Evolutionary conservation across 2,797 vertebrate species (phyloP), one percentile per base, ranked within the genome.

Genomic region (Pteronotus mesoamericanus): DNA sequence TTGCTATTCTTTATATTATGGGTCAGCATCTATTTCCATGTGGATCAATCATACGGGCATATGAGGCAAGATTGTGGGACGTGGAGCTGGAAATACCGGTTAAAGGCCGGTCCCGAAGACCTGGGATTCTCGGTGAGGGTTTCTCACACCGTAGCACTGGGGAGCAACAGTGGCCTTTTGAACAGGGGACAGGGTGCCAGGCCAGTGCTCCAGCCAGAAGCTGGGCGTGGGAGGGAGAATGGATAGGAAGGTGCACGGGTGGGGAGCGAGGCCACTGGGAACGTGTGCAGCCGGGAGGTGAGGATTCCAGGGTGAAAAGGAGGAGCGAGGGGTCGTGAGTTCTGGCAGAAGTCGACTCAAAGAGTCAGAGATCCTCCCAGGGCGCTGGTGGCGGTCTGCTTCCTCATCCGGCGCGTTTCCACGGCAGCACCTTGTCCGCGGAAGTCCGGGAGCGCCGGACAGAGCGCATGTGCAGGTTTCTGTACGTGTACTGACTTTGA

Each of bases 311-410:
- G 18, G n/a, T 11, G 69, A 59, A 6, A 15, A 1, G 21, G n/a
- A 68, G 34, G 37, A n/a, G 8, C 34, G 34, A 42, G 29, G 11
- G 34, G 42, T 66, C 46, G 5, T 10, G 37, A 55, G 34, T 29
- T 21, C 26, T 42, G 10, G 59, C 55, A 34, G 48, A 29, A 24
- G 1, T 46, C 57, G 14, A 6, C 37, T 55, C 46, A 9, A 5
- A 46, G 68, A 51, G 34, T n/a, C 51, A 68, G n/a, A 44, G 14
- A 3, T 8, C 29, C 9, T 4, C 12, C 15, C 9, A 3, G n/a
- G 75, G 21, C 0, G 2, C 32, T 21, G 15, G 5, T 3, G 3
- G 2, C 16, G 37, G 9, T 32, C 39, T 44, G 9, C n/a, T n/a
- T 48, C 26, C 21, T 26, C 68, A 5, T 21, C 29, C 4, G 9